These are phyloP conservation scores for Poecilobothrus nobilitatus DNA, from an alignment of 2,888 invertebrate species.

Conservation along the genomic window DNA sequence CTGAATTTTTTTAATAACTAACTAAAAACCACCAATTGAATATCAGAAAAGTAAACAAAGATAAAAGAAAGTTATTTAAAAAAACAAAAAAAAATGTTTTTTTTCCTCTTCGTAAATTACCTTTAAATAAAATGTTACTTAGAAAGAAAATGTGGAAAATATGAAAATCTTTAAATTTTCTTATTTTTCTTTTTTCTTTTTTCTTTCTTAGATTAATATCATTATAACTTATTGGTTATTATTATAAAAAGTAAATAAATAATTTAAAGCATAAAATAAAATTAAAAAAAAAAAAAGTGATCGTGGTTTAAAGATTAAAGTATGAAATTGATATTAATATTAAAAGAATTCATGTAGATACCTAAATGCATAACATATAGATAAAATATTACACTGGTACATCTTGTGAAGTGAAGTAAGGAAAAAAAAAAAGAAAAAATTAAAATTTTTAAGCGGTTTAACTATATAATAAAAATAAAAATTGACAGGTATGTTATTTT, in stretches of 20 bases:
- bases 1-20: too few species aligned
- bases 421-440: neutral
- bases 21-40: too few species aligned
- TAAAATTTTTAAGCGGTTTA: neutral
- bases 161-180: too few species aligned
- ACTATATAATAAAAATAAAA: neutral
- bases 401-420: too few species aligned
- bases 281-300: neutral
- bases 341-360: neutral
- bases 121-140: too few species aligned
- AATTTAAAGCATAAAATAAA: neutral
- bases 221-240: constrained; percentile 1
- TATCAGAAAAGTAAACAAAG: too few species aligned
- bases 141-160: too few species aligned
- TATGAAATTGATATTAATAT: neutral
- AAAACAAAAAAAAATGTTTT: too few species aligned
- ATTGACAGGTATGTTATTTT: neutral
- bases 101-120: too few species aligned
- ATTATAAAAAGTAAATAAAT: neutral
- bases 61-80: too few species aligned
- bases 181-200: too few species aligned
- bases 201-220: neutral
- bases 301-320: neutral
- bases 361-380: neutral
- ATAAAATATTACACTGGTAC: neutral